phyloP scores from a whole-genome alignment of 2,888 invertebrate species.

The Lathronympha strigana region DNA sequence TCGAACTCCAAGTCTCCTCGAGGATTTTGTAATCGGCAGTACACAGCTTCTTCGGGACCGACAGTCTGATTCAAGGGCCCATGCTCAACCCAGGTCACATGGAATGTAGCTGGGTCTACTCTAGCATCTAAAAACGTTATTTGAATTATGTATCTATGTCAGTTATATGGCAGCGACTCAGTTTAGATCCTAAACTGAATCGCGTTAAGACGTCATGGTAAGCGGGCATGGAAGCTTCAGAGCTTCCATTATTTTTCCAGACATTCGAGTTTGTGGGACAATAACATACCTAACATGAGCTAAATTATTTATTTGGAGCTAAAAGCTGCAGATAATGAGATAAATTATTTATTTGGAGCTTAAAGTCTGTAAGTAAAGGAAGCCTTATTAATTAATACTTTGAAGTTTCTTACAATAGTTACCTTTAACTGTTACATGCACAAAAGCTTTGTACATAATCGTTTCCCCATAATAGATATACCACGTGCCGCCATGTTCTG shows the following conservation, averaged over 20 bases:
- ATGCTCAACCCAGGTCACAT: constrained; percentile 25
- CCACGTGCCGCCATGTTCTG: constrained; percentile 25
- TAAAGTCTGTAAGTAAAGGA: too few species aligned
- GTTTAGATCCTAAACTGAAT: too few species aligned
- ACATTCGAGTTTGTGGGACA: too few species aligned
- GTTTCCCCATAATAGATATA: constrained; percentile 19
- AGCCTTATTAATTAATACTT: neutral
- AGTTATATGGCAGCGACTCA: too few species aligned
- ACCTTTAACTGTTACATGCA: constrained; percentile 25
- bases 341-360: too few species aligned
- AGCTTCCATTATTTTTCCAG: too few species aligned
- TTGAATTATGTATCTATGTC: too few species aligned
- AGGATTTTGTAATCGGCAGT: constrained; percentile 39
- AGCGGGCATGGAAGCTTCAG: too few species aligned
- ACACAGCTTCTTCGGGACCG: constrained; percentile 41
- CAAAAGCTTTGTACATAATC: constrained; percentile 30
- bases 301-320: too few species aligned
- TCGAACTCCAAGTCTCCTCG: constrained; percentile 25
- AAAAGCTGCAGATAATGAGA: too few species aligned
- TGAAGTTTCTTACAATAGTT: neutral
- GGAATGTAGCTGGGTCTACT: neutral
- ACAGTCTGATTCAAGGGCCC: constrained; percentile 25
- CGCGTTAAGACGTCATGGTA: too few species aligned
- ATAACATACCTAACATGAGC: too few species aligned
- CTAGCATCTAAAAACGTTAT: constrained; percentile 8